Conservation (phyloP, 2,888 invertebrate genomes). For the Meandrusa payeni region DNA sequence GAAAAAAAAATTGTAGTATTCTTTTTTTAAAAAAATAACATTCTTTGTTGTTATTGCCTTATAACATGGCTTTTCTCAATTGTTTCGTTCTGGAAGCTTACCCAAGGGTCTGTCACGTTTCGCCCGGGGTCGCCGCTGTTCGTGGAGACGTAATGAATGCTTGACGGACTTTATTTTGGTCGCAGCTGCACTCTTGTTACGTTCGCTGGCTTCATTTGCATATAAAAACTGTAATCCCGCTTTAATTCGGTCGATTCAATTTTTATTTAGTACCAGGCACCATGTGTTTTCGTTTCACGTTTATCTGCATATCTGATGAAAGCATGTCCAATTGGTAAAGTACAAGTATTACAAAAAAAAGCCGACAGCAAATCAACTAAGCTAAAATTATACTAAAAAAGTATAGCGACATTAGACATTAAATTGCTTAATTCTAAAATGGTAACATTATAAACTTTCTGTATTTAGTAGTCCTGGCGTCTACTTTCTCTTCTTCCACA, state of each 20-base stretch:
- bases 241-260: slow-evolving; percentile 13
- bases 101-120: slow-evolving; percentile 18
- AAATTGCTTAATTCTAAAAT: too few species aligned
- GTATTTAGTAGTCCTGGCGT: too few species aligned
- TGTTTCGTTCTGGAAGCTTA: slow-evolving; percentile 14
- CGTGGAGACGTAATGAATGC: slow-evolving; percentile 21
- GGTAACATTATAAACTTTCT: too few species aligned
- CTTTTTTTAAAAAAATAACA: too few species aligned
- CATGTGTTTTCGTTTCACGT: slow-evolving; percentile 15
- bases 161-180: slow-evolving; percentile 12
- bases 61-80: slow-evolving; percentile 16
- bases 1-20: too few species aligned
- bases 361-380: too few species aligned
- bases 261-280: slow-evolving; percentile 17
- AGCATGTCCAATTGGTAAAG: too few species aligned
- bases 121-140: slow-evolving; percentile 14
- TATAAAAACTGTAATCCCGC: slow-evolving; percentile 13
- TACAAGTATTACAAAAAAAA: too few species aligned
- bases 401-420: too few species aligned
- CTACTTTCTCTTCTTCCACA: too few species aligned
- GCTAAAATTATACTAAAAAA: too few species aligned
- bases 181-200: slow-evolving; percentile 17
- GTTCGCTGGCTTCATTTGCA: slow-evolving; percentile 18
- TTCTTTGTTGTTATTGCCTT: slow-evolving; percentile 17
- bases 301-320: slow-evolving; percentile 8